Evolutionary conservation across 2,797 vertebrate genomes (phyloP).

Genomic region (Necrosyrtes monachus): DNA sequence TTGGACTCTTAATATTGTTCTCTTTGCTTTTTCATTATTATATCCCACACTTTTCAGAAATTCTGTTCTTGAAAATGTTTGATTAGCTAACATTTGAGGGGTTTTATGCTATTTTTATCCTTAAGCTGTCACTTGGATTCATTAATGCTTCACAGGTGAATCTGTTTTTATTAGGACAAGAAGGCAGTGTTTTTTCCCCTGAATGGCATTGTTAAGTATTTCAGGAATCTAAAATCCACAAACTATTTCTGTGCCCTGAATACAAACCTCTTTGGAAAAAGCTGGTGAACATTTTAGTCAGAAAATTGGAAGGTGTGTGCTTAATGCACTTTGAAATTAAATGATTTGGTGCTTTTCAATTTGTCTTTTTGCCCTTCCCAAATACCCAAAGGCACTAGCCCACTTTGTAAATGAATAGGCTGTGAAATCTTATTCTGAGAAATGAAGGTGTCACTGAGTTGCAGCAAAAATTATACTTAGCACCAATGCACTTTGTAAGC

Average conservation of each 20-base stretch:
- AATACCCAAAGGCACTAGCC: slow-evolving; percentile 69
- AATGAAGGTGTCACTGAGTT: slow-evolving; percentile 36
- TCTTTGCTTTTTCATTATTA: not conserved
- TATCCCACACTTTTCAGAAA: not conserved
- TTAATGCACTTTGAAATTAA: slow-evolving; percentile 58
- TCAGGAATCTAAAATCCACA: slow-evolving; percentile 57
- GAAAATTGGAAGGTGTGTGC: slow-evolving; percentile 38
- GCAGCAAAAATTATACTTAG: not conserved
- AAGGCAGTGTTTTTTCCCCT: slow-evolving; percentile 10
- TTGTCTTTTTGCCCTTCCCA: slow-evolving; percentile 65
- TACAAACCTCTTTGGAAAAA: slow-evolving; percentile 66
- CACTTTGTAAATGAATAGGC: slow-evolving; percentile 61
- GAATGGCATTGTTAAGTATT: slow-evolving; percentile 46
- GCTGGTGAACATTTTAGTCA: slow-evolving; percentile 9
- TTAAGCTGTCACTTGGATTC: slow-evolving; percentile 13
- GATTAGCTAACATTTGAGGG: not conserved
- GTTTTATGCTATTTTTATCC: slow-evolving; percentile 18
- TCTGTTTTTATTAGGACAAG: slow-evolving; percentile 33
- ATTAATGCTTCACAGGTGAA: slow-evolving; percentile 33
- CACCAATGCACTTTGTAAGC: not conserved
- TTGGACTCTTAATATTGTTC: not conserved
- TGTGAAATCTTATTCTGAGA: slow-evolving; percentile 62
- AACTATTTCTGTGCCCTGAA: slow-evolving; percentile 59
- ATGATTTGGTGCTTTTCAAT: slow-evolving; percentile 61
- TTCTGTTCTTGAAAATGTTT: not conserved